Percentiles rank a stretch among this genome's conserved stretches.
phyloP scores from a whole-genome alignment of 2,888 invertebrate genomes.

The Sialis fuliginosa region DNA sequence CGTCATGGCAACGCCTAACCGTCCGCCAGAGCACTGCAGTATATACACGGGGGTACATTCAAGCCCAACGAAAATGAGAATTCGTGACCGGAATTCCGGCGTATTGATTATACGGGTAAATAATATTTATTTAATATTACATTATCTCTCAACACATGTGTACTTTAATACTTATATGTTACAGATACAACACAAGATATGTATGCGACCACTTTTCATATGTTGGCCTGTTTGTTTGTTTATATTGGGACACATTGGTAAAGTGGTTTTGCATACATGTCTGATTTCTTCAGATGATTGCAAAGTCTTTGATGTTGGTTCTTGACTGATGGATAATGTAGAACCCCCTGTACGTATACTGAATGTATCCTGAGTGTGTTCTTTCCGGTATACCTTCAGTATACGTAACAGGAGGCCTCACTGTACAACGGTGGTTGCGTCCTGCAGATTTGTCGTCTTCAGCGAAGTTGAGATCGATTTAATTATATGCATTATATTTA shows the following conservation, averaged over 20 bases:
- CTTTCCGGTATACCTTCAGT: constrained; percentile 99
- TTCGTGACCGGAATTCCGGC: neutral
- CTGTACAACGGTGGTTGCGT: constrained; percentile 34
- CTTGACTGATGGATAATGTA: constrained; percentile 25
- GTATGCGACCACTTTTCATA: no score
- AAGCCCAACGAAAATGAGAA: neutral
- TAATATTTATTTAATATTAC: no score
- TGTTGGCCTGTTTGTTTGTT: no score
- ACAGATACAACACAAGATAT: no score
- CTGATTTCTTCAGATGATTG: no score
- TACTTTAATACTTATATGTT: no score
- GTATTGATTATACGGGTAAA: neutral
- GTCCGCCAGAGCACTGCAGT: constrained; percentile 2
- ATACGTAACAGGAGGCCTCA: constrained; percentile 99
- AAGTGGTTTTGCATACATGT: no score
- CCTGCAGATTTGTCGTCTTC: no score
- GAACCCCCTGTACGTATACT: constrained; percentile 98
- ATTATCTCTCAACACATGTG: no score
- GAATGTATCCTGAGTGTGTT: constrained; percentile 99
- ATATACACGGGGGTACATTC: neutral
- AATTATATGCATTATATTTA: no score
- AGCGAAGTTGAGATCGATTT: no score
- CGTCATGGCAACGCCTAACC: constrained; percentile 9
- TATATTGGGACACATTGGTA: no score
- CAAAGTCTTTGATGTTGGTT: neutral